phyloP scores from a whole-genome alignment of 2,888 invertebrate species.

The Euspilapteryx auroguttella region DNA sequence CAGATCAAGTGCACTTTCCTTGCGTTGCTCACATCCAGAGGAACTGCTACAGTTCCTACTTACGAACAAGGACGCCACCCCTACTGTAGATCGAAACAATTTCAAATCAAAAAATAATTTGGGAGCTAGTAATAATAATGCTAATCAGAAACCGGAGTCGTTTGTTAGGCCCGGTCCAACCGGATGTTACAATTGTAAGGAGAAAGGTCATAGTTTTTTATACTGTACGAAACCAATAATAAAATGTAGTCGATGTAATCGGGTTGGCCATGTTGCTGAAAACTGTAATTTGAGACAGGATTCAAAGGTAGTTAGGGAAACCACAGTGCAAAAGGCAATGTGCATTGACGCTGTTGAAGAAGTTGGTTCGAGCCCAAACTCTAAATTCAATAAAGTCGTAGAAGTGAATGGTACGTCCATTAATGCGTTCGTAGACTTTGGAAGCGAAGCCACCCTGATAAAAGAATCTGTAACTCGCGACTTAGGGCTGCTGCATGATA shows the following conservation, averaged over 20 bases:
- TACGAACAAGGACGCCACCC: constrained; percentile 7
- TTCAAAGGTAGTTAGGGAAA: background rate
- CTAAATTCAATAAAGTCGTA: constrained; percentile 2
- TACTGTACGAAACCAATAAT: constrained; percentile 9
- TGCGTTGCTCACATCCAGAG: constrained; percentile 9
- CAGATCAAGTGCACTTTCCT: constrained; percentile 9
- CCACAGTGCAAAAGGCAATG: constrained; percentile 1
- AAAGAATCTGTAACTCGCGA: background rate
- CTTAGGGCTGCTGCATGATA: background rate
- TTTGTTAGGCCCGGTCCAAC: background rate
- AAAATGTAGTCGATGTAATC: constrained; percentile 7
- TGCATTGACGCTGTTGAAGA: constrained; percentile 1
- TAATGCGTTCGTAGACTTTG: constrained; percentile 6
- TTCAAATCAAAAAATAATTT: constrained; percentile 2
- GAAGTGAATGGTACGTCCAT: constrained; percentile 1
- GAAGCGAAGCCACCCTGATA: constrained; percentile 4
- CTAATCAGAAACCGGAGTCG: background rate
- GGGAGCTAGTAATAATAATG: background rate
- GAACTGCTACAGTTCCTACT: constrained; percentile 8
- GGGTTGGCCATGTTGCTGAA: constrained; percentile 3
- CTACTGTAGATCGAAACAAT: background rate
- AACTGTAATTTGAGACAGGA: background rate
- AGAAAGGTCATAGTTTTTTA: constrained; percentile 8
- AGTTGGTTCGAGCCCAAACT: background rate
- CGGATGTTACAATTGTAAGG: constrained; percentile 11